phyloP scores from a whole-genome alignment of 2,113 vertebrate genomes.

The Orycteropus afer region DNA sequence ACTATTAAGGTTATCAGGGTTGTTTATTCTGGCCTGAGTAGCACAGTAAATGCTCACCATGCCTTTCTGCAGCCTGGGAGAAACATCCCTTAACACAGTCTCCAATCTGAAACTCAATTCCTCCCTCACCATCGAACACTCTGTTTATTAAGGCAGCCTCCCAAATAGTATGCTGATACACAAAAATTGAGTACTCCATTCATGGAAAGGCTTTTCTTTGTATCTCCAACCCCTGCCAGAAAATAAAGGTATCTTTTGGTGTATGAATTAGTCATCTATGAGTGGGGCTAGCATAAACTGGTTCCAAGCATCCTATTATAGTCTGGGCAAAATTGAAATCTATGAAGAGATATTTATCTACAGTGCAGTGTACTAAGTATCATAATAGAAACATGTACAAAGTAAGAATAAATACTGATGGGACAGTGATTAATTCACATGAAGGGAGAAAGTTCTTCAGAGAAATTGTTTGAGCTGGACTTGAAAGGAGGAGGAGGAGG shows the following conservation, averaged over 20 bases:
- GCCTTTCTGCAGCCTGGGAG: neutral
- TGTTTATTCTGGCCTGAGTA: neutral
- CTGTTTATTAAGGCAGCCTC: neutral
- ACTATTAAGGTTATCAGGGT: neutral
- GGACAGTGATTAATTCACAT: neutral
- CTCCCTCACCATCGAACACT: neutral
- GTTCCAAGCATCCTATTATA: neutral
- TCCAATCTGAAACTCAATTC: neutral
- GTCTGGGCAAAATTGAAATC: constrained; percentile 2
- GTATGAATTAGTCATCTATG: neutral
- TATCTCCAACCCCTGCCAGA: neutral
- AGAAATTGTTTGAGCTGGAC: neutral
- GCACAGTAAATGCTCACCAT: neutral
- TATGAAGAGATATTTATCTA: neutral
- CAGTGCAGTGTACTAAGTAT: neutral
- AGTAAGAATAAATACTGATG: neutral
- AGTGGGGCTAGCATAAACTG: neutral
- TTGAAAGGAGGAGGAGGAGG: neutral
- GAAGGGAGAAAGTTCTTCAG: neutral
- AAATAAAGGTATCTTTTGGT: neutral
- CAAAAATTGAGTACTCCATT: neutral
- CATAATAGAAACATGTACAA: neutral
- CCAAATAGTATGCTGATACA: neutral
- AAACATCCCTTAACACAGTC: neutral
- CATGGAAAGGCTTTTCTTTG: neutral